Evolutionary conservation across 1,140 invertebrate species (phyloP), one percentile per base, ranked within the genome.

Genomic region (Neuroterus valhalla): DNA sequence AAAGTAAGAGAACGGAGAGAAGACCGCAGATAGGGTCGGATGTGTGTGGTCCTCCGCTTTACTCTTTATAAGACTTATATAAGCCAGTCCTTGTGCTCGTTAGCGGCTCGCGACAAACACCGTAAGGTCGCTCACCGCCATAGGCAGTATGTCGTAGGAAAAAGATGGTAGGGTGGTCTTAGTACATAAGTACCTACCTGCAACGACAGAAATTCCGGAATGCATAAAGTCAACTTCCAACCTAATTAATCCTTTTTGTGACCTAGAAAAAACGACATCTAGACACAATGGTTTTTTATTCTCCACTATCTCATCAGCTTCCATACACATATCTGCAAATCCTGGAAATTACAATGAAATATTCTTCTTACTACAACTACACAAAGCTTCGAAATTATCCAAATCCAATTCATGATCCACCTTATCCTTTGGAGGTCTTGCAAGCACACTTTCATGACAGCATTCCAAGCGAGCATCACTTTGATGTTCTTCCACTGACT

Each of bases 31-130:
- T 90, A 90, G 89, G 87, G 89, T 89, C 89, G 82, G 84, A 88
- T 86, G 88, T 89, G 89, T 90, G 89, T 89, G 88, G 89, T 89
- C 89, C 85, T 77, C 78, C 84, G 85, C 81, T 89, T 89, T 90
- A 87, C 85, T 89, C 88, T 85, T 88, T 88, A 86, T 86, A 87
- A 87, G 88, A 88, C 88, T 89, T 89, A 89, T 88, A 88, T 89
- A 89, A 88, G 86, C 84, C 81, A 82, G 85, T n/a, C n/a, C 78
- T 81, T 77, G 82, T 85, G 87, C 88, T 90, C 89, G 89, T 90
- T 90, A 90, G 89, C 86, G 87, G 87, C 86, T 86, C 85, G 87
- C 87, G 85, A 87, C 86, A 87, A 88, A 87, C 86, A 84, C 83
- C 79, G 81, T 81, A 80, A 77, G 79, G 77, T 84, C 82, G 78